Percentiles rank a stretch among this genome's conserved stretches.
These are phyloP conservation scores for Choristoneura rosaceana DNA, from an alignment of 2,888 invertebrate genomes.

Conservation along the genomic window DNA sequence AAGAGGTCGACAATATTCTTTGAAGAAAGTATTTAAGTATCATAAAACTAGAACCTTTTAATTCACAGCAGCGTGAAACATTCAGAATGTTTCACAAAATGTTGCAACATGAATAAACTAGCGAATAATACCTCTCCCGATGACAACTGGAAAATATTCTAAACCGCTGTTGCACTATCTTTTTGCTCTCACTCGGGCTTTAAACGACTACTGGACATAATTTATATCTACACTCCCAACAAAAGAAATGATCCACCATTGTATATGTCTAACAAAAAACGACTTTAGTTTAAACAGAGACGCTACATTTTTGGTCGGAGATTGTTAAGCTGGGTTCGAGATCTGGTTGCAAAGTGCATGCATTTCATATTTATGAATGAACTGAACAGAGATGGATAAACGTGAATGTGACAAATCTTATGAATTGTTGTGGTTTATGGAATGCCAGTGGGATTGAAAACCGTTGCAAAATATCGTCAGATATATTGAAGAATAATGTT, in stretches of 20 bases:
- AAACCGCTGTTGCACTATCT: conserved; percentile 43
- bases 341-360: conserved; percentile 30
- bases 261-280: conserved; percentile 9
- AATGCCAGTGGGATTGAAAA: conserved; percentile 11
- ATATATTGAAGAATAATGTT: neutral
- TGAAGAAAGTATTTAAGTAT: no score
- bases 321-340: neutral
- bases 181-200: conserved; percentile 43
- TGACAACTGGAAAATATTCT: conserved; percentile 43
- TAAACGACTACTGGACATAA: conserved; percentile 45
- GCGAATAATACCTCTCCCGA: conserved; percentile 27
- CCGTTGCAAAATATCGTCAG: neutral
- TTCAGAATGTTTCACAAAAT: neutral
- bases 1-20: no score
- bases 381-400: conserved; percentile 40
- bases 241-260: conserved; percentile 32
- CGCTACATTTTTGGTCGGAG: neutral
- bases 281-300: neutral
- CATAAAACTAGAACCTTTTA: no score
- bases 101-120: neutral
- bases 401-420: conserved; percentile 38
- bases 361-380: conserved; percentile 45
- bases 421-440: conserved; percentile 26
- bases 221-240: conserved; percentile 40
- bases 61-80: no score